Percentiles rank a stretch among this genome's conserved stretches.
Evolutionary conservation across 2,888 invertebrate genomes (phyloP).

Genomic region (Diaprepes abbreviatus): DNA sequence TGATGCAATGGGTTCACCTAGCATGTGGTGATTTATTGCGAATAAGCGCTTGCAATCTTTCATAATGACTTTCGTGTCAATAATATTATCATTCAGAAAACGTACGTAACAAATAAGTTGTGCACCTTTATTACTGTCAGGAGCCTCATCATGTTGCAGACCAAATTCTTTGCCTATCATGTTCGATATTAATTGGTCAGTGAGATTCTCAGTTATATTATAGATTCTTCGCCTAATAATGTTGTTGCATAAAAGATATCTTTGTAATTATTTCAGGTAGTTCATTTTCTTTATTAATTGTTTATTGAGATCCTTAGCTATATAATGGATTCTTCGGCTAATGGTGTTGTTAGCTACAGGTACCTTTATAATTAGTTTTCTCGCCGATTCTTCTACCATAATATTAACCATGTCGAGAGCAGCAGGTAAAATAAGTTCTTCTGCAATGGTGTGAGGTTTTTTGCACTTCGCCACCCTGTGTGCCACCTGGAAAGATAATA

Average conservation of each 20-base stretch:
- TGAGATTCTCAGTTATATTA: slow-evolving; percentile 45
- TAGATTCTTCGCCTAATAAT: slow-evolving; percentile 49
- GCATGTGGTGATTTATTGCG: slow-evolving; percentile 41
- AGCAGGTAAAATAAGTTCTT: slow-evolving; percentile 53
- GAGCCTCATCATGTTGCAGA: slow-evolving; percentile 32
- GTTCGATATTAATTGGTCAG: slow-evolving; percentile 27
- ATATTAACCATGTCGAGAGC: slow-evolving; percentile 54
- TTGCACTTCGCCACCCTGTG: slow-evolving; percentile 49
- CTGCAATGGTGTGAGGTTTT: slow-evolving; percentile 54
- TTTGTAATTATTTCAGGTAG: too few relatives aligned
- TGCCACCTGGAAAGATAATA: slow-evolving; percentile 48
- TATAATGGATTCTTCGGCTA: slow-evolving; percentile 47
- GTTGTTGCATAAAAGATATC: too few relatives aligned
- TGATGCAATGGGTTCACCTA: slow-evolving; percentile 48
- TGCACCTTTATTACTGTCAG: slow-evolving; percentile 37
- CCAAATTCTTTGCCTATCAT: slow-evolving; percentile 18
- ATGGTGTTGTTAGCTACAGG: slow-evolving; percentile 51
- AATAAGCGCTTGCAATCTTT: slow-evolving; percentile 38
- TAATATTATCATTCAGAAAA: slow-evolving; percentile 39
- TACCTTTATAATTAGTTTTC: slow-evolving; percentile 50
- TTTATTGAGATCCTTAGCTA: slow-evolving; percentile 41
- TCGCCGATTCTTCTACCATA: slow-evolving; percentile 52
- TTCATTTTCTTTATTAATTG: slow-evolving; percentile 29
- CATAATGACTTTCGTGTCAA: not conserved
- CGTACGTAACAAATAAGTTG: slow-evolving; percentile 35